These are phyloP conservation scores for Girardinus metallicus DNA, from an alignment of 2,797 vertebrate species.

Conservation along the genomic window DNA sequence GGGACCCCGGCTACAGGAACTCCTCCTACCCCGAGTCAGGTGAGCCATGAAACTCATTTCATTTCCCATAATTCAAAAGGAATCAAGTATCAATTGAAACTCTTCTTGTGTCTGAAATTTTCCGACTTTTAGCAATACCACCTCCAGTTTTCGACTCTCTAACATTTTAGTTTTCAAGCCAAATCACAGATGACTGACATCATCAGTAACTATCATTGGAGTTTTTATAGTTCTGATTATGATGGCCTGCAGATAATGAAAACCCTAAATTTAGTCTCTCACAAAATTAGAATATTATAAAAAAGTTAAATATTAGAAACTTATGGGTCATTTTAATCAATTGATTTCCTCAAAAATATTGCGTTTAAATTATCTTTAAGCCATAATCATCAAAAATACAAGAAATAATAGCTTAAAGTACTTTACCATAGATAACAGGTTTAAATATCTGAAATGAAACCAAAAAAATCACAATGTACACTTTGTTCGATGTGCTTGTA, in stretches of 20 bases:
- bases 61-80: slow-evolving; percentile 24
- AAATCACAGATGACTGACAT: background rate
- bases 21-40: slow-evolving; percentile 95
- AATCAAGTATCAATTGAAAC: background rate
- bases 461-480: background rate
- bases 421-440: background rate
- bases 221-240: background rate
- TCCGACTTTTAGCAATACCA: background rate
- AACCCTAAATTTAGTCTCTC: too few species aligned
- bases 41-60: slow-evolving; percentile 58
- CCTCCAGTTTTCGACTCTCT: background rate
- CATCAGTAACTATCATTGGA: background rate
- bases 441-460: background rate
- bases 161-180: background rate
- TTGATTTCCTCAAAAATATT: background rate
- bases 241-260: background rate
- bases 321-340: background rate
- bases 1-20: slow-evolving; percentile 98
- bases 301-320: too few species aligned
- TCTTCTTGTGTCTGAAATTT: background rate
- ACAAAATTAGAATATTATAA: too few species aligned
- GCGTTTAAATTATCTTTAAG: background rate
- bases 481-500: background rate
- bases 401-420: background rate
- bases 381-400: background rate